Percentiles rank a stretch among this genome's conserved stretches.
phyloP scores from a whole-genome alignment of 2,797 vertebrate species.

The Sebastes itinus region DNA sequence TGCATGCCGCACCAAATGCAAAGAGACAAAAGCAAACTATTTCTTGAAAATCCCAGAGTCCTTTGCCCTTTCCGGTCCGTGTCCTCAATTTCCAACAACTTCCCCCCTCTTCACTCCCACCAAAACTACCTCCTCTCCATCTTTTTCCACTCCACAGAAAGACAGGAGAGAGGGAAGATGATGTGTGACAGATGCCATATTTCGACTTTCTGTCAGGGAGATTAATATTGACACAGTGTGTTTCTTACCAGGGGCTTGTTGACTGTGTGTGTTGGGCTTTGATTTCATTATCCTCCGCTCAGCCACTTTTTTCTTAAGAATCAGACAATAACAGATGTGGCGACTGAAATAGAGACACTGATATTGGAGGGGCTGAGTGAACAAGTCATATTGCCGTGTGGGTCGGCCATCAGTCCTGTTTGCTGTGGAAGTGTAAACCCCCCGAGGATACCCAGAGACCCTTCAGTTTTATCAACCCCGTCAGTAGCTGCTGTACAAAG shows the following conservation, averaged over 20 bases:
- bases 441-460: slow-evolving; percentile 57
- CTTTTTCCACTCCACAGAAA: slow-evolving; percentile 75
- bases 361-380: slow-evolving; percentile 80
- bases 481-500: slow-evolving; percentile 10
- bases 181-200: slow-evolving; percentile 88
- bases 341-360: slow-evolving; percentile 80
- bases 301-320: slow-evolving; percentile 86
- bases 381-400: slow-evolving; percentile 78
- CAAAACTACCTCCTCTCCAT: slow-evolving; percentile 62
- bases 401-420: slow-evolving; percentile 76
- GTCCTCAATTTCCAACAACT: slow-evolving; percentile 66
- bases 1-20: background rate
- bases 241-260: slow-evolving; percentile 85
- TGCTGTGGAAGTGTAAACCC: slow-evolving; percentile 70
- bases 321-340: slow-evolving; percentile 89
- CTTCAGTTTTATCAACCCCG: slow-evolving; percentile 62
- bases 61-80: slow-evolving; percentile 55
- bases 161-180: slow-evolving; percentile 85
- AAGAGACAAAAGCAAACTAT: slow-evolving; percentile 7
- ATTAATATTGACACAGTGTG: slow-evolving; percentile 89
- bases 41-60: slow-evolving; percentile 34
- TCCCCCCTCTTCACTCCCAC: slow-evolving; percentile 58
- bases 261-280: slow-evolving; percentile 85
- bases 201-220: slow-evolving; percentile 87
- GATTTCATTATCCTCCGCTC: slow-evolving; percentile 85